Base-by-base conservation (phyloP, 1,140 invertebrate genomes). In the Cotesia glomerata region DNA sequence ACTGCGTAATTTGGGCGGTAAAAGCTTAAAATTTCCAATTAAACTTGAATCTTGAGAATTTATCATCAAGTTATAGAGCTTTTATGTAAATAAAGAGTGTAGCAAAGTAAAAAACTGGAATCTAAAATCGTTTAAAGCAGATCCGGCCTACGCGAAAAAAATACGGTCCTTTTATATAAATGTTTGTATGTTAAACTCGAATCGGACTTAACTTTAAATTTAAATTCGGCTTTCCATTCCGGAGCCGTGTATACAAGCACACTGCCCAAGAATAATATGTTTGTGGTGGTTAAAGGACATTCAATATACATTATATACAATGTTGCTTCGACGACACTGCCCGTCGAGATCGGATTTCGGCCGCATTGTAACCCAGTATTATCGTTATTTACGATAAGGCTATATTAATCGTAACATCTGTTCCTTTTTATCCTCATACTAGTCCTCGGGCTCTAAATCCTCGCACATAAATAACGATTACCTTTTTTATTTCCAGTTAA, bases 401-500 rank as follows among this genome's bases (percentile, higher is more conserved):
- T 65, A 64, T 51, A 71, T 45, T 62, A 68, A 51, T 54, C 52
- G 11, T 34, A 58, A 68, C 66, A 34, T 54, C 35, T 68, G 13
- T 36, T 34, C 4, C 13, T 9, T 36, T 56, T 56, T 69, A 11
- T 58, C 9, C 36, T 61, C 45, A 14, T 45, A 58, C 36, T 9
- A 45, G 39, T 45, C 39, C 39, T 45, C 11, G 39, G 39, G 7
- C 39, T 11, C 5, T 11, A 45, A 45, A 45, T 45, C 8, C 39
- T 45, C 11, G 18, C 39, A 3, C 0, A 49, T 49, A 26, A 62
- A 39, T 62, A n/a, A 13, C 3, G 2, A 13, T 62, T 62, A 35
- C 13, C 4, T 36, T 62, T 35, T 13, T 62, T 13, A 35, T 73
- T 87, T 86, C 45, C 82, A 90, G 92, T 89, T 51, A 95, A 95